phyloP scores from a whole-genome alignment of 2,888 invertebrate genomes.

The Graphium colonna region DNA sequence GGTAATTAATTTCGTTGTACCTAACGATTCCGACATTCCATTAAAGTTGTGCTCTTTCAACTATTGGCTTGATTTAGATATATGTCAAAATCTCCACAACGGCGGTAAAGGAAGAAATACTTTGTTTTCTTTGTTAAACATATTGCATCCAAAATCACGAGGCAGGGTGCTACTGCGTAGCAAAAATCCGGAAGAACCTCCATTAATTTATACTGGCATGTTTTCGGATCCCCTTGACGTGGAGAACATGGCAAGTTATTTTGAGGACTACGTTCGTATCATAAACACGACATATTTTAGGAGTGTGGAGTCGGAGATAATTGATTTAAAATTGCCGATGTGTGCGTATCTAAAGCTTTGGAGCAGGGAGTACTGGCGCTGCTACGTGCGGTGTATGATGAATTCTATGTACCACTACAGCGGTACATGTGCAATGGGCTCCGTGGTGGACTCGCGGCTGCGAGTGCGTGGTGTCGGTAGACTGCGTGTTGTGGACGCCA shows the following conservation, averaged over 20 bases:
- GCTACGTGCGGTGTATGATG: conserved; percentile 70
- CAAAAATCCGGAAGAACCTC: conserved; percentile 34
- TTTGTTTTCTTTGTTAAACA: conserved; percentile 24
- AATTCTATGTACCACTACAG: conserved; percentile 78
- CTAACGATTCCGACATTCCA: conserved; percentile 28
- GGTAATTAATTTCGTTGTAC: conserved; percentile 29
- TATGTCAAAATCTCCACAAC: conserved; percentile 34
- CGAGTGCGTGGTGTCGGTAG: conserved; percentile 32
- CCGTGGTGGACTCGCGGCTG: conserved; percentile 33
- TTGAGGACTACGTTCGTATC: conserved; percentile 36
- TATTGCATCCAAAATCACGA: conserved; percentile 36
- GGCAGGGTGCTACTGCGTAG: conserved; percentile 39
- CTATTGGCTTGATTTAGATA: conserved; percentile 31
- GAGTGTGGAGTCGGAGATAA: conserved; percentile 32
- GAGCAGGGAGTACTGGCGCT: conserved; percentile 82
- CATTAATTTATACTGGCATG: conserved; percentile 31
- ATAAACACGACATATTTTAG: conserved; percentile 39
- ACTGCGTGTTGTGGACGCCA: conserved; percentile 40
- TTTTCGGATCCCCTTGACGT: conserved; percentile 37
- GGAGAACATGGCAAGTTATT: conserved; percentile 33
- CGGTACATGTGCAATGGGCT: conserved; percentile 39
- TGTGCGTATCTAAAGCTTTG: conserved; percentile 63
- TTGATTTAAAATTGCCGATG: conserved; percentile 62
- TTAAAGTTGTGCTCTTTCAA: conserved; percentile 34
- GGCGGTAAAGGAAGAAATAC: conserved; percentile 28